These are phyloP conservation scores for Phalacrocorax pelagicus DNA, from an alignment of 2,113 vertebrate genomes.

Conservation along the genomic window DNA sequence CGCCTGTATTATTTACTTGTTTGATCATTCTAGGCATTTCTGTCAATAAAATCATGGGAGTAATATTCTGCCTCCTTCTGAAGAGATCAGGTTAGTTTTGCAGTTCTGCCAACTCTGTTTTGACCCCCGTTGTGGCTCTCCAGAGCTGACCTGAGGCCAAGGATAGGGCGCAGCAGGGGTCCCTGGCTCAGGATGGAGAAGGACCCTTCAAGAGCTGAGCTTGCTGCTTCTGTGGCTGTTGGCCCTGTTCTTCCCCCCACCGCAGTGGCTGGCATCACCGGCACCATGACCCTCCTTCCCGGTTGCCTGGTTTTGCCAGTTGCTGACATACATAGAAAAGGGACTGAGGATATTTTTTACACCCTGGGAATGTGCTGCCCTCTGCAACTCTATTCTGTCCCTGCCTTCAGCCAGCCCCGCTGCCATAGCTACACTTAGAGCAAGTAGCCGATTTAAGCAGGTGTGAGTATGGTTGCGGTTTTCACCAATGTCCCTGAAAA, in stretches of 20 bases:
- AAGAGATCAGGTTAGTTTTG: background rate
- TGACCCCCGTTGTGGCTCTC: accelerated
- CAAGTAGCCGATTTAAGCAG: background rate
- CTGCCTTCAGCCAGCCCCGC: background rate
- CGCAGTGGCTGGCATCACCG: accelerated
- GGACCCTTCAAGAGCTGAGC: background rate
- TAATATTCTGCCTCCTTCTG: background rate
- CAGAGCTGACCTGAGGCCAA: background rate
- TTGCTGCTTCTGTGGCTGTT: background rate
- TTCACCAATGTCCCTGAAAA: background rate
- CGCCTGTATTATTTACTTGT: background rate
- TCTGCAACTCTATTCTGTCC: accelerated
- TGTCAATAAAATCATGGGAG: background rate
- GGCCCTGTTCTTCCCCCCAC: background rate
- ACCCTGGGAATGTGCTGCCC: background rate
- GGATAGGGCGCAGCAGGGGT: background rate
- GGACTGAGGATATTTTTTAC: background rate
- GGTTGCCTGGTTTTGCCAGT: accelerated
- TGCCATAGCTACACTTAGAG: background rate
- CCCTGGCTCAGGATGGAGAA: background rate
- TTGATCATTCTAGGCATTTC: background rate
- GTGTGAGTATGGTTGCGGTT: accelerated
- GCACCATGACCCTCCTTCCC: background rate
- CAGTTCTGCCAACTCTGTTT: accelerated
- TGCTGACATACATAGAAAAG: background rate